Evolutionary conservation across 2,797 vertebrate species (phyloP).

Genomic region (Cephalopachus bancanus): DNA sequence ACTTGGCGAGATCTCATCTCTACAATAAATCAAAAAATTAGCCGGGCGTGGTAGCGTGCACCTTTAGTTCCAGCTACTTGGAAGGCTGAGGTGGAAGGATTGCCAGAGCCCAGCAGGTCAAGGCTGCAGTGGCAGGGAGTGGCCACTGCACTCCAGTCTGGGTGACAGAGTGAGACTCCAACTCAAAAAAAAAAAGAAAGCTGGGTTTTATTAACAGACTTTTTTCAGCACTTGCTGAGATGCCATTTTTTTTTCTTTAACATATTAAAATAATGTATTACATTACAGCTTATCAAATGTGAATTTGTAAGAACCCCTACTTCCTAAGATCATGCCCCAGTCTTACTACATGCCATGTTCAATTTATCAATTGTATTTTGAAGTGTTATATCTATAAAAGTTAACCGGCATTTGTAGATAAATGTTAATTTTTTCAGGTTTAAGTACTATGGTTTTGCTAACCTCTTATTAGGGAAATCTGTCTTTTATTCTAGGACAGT

Average conservation of each 20-base stretch:
- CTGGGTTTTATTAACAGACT: neutral
- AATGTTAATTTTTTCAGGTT: slow-evolving; percentile 36
- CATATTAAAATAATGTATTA: slow-evolving; percentile 10
- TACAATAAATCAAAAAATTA: no score
- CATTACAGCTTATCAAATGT: neutral
- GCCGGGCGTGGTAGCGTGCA: no score
- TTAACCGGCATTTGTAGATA: neutral
- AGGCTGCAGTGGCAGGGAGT: no score
- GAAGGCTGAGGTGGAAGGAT: no score
- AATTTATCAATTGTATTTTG: neutral
- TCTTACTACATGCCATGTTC: slow-evolving; percentile 12
- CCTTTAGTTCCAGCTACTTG: no score
- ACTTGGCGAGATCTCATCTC: no score
- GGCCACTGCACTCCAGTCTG: no score
- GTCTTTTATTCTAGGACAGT: slow-evolving; percentile 18
- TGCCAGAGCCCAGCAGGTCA: no score
- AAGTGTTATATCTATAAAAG: slow-evolving; percentile 39
- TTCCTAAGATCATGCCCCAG: neutral
- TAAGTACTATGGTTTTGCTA: slow-evolving; percentile 20
- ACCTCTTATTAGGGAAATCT: slow-evolving; percentile 13
- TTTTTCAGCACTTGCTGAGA: slow-evolving; percentile 8
- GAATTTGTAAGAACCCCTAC: slow-evolving; percentile 52
- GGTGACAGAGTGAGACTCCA: no score
- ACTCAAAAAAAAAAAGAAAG: no score
- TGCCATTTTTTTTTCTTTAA: slow-evolving; percentile 48